Evolutionary conservation across 2,797 vertebrate species (phyloP), one percentile per base, ranked within the genome.

Genomic region (Thamnophis elegans): DNA sequence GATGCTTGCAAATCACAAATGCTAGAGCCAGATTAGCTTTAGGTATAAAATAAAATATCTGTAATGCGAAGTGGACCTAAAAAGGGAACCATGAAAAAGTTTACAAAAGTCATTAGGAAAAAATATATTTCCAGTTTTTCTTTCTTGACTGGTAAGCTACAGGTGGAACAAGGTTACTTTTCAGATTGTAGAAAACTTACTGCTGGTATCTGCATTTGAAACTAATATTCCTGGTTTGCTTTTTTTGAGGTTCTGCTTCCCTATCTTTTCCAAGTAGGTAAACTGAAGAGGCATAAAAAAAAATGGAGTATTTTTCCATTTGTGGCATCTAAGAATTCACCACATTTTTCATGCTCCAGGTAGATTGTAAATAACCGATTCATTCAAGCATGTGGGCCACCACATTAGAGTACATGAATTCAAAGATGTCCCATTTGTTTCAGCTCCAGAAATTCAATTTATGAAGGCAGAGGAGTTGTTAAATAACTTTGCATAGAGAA

Each of bases 401-500:
- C 86, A 89, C 65, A 89, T 36, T 91, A 25, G 47, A 28, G 51
- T 47, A 47, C 56, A 65, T 6, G 47, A 36, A 62, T 65, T 25
- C 58, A 28, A 26, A 60, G 59, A 60, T 85, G 68, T 85, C 89
- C 92, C 90, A 93, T 91, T 91, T 93, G 89, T 91, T 93, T 93
- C 89, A 88, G 92, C 86, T 91, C 89, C 68, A 93, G 90, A 59
- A 91, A 93, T 65, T 91, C 92, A 91, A 93, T 93, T 93, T 91
- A 91, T 91, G 89, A 55, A 91, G 86, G 90, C 89, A 88, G 68
- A 93, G 85, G 65, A 90, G 89, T 88, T 88, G 89, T 93, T 93
- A 88, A 93, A 93, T 93, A 93, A 93, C 92, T 93, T 93, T 93
- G 92, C 92, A 88, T 91, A 91, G 89, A 89, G 68, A 91, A 93